Percentiles rank a stretch among this genome's conserved stretches.
These are phyloP conservation scores for Zaprionus vittiger DNA, from an alignment of 1,140 invertebrate genomes.

Conservation along the genomic window DNA sequence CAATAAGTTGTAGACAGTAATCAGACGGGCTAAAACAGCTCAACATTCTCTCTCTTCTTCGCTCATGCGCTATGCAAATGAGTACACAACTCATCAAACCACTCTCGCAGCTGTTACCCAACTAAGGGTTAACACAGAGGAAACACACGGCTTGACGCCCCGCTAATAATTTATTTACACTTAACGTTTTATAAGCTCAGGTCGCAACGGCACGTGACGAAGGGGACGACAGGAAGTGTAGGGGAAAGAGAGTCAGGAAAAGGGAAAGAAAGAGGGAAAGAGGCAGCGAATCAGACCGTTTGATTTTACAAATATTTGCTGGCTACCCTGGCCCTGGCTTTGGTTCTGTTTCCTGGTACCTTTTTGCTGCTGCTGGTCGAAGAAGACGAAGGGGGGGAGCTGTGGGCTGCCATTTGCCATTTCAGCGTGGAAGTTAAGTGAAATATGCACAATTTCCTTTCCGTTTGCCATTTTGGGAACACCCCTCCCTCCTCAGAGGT, in stretches of 20 bases:
- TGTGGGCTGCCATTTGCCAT: conserved; percentile 49
- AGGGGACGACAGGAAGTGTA: not conserved
- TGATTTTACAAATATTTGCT: conserved; percentile 78
- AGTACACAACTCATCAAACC: not conserved
- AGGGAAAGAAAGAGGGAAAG: not conserved
- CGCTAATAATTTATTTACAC: conserved; percentile 81
- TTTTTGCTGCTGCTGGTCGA: conserved; percentile 1
- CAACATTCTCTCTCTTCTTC: too few relatives aligned
- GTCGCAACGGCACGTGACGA: conserved; percentile 16
- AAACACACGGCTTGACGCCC: conserved; percentile 47
- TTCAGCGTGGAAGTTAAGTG: conserved; percentile 74
- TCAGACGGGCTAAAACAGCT: too few relatives aligned
- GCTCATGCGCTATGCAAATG: not conserved
- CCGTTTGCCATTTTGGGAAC: conserved; percentile 47
- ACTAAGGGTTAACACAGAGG: conserved; percentile 47
- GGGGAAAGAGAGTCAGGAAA: not conserved
- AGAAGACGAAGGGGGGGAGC: too few relatives aligned
- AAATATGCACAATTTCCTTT: conserved; percentile 76
- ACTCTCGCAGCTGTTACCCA: conserved; percentile 19
- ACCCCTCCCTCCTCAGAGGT: not conserved
- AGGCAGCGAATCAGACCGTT: conserved; percentile 46
- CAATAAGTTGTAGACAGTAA: not conserved
- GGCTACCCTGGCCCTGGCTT: not conserved
- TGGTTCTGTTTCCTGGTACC: conserved; percentile 18
- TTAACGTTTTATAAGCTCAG: conserved; percentile 72